These are phyloP conservation scores for Lycocerus yunnanus DNA, from an alignment of 2,888 invertebrate species.

Conservation along the genomic window DNA sequence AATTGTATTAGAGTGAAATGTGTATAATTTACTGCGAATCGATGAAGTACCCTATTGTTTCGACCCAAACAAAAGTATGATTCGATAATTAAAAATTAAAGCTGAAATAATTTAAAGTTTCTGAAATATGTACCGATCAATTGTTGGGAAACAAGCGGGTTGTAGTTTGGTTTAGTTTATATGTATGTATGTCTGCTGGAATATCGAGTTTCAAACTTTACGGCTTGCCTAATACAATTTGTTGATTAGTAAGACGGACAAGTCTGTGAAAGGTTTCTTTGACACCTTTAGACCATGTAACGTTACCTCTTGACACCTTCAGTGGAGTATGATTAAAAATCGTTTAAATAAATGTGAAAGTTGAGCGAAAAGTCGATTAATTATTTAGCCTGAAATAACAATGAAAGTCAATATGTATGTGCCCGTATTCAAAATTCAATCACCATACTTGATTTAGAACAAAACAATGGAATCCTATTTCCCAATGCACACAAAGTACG, in stretches of 20 bases:
- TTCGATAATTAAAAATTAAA: neutral
- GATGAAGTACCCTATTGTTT: neutral
- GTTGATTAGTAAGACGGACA: slow-evolving; percentile 19
- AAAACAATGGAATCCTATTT: slow-evolving; percentile 27
- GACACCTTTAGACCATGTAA: slow-evolving; percentile 35
- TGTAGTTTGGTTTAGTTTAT: slow-evolving; percentile 8
- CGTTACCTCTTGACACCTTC: slow-evolving; percentile 35
- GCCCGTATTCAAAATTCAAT: slow-evolving; percentile 28
- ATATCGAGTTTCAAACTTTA: slow-evolving; percentile 25
- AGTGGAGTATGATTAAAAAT: slow-evolving; percentile 8
- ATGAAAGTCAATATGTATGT: slow-evolving; percentile 22
- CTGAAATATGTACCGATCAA: neutral
- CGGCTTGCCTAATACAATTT: slow-evolving; percentile 26
- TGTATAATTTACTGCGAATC: no score
- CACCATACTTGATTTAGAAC: slow-evolving; percentile 30
- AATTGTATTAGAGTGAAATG: no score
- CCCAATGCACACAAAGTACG: slow-evolving; percentile 31
- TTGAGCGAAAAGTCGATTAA: slow-evolving; percentile 22
- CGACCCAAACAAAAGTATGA: neutral
- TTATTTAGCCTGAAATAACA: slow-evolving; percentile 20
- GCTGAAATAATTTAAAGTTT: neutral
- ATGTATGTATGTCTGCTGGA: slow-evolving; percentile 3
- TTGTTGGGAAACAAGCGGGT: neutral
- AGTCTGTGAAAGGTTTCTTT: slow-evolving; percentile 36
- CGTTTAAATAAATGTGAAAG: neutral